Base-by-base conservation (phyloP, 2,113 vertebrate genomes). In the Lipotes vexillifer region DNA sequence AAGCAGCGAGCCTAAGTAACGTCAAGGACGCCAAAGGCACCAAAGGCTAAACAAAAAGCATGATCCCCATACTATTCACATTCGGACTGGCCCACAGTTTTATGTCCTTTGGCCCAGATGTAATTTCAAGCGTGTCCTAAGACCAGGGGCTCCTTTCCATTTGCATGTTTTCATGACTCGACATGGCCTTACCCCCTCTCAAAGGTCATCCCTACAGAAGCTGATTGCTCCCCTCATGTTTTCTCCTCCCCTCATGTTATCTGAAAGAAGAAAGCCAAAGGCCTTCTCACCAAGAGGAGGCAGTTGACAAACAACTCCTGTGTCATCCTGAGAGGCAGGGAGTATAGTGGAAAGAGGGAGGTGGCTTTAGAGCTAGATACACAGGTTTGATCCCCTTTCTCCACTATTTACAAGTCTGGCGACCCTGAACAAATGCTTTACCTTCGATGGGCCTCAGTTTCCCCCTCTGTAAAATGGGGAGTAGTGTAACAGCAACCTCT, bases 291-390 rank as follows among this genome's bases (percentile, higher is more conserved):
- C 14, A 14, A 57, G 46, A 57, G 3, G 63, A 46, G 20, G 75
- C 49, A 49, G 57, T 13, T 25, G 44, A 25, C 21, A 18, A 55
- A 59, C 14, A 52, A 38, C 18, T 27, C 33, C 57, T 13, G 0
- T 5, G 18, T 33, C 33, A 36, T 61, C 63, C 25, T 14, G 18
- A 66, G 11, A 72, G 12, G 44, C 8, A 12, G 66, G 18, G 11
- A 57, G 4, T 1, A 36, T 0, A 11, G 27, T 1, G 12, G 23
- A 3, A 33, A 33, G 33, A 25, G 69, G 3, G 10, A 0, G 3
- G 14, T 68, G 12, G 18, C 18, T 65, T 23, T 2, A 8, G 31
- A 46, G 44, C 10, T 29, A 61, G 29, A 31, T 11, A 14, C 11
- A n/a, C 9, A 27, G 14, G 12, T 49, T 25, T 44, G 6, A 85